Percentiles rank a stretch among this genome's conserved stretches.
Conservation (phyloP, 37 sponge, comb jelly and placozoan species). For the Amphimedon queenslandica region DNA sequence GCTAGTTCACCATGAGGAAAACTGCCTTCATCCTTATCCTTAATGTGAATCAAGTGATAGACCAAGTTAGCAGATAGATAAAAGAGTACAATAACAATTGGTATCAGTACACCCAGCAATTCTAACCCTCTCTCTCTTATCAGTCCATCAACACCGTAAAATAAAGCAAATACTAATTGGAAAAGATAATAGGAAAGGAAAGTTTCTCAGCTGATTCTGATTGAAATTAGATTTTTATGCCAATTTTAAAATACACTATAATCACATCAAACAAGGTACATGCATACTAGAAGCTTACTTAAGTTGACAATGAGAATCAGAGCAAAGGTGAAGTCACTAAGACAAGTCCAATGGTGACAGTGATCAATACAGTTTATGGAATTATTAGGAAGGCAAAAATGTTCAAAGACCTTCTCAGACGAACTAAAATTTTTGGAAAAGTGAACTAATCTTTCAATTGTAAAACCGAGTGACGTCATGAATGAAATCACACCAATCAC, state of each 20-base stretch:
- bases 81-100: conserved; percentile 14
- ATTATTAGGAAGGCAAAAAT: not conserved
- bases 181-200: not conserved
- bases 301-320: conserved; percentile 24
- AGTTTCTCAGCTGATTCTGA: too few species aligned
- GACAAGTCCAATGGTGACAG: conserved; percentile 44
- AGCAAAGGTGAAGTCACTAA: conserved; percentile 34
- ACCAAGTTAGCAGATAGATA: conserved; percentile 62
- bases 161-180: conserved; percentile 44
- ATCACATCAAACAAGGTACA: too few species aligned
- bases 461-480: conserved; percentile 15
- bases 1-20: too few species aligned
- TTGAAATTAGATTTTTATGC: too few species aligned
- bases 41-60: too few species aligned
- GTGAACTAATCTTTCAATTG: conserved; percentile 40
- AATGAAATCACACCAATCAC: conserved; percentile 25
- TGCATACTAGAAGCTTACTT: conserved; percentile 6
- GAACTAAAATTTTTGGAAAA: not conserved
- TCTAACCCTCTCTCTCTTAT: conserved; percentile 61
- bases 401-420: too few species aligned
- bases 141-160: conserved; percentile 51
- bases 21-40: too few species aligned
- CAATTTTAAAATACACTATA: too few species aligned
- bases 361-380: not conserved
- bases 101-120: conserved; percentile 30